Conservation (phyloP, 2,113 vertebrate species). For the Microtus richardsoni region DNA sequence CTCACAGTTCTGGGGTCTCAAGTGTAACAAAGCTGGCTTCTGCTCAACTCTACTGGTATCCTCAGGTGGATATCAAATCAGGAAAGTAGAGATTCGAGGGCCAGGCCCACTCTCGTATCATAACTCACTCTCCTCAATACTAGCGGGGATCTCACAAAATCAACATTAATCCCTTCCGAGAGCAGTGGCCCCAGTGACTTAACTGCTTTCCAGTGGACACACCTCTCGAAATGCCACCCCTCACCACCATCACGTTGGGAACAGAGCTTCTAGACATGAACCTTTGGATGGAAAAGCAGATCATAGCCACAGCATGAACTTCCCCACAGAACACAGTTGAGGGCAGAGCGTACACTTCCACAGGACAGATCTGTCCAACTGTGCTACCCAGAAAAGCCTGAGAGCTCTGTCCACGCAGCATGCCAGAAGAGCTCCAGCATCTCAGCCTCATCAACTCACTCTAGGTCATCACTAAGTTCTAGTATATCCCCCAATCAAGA, state of each 20-base stretch:
- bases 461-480: neutral
- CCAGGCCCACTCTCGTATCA: neutral
- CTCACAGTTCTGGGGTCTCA: neutral
- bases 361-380: neutral
- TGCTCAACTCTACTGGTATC: neutral
- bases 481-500: neutral
- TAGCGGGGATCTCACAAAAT: neutral
- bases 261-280: neutral
- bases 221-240: neutral
- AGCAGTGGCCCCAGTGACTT: neutral
- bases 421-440: accelerated
- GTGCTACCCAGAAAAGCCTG: neutral
- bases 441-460: accelerated
- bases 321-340: neutral
- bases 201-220: neutral
- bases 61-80: neutral
- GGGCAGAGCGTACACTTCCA: neutral
- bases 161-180: neutral
- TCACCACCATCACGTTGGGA: neutral
- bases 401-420: neutral
- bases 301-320: neutral
- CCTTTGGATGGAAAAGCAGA: neutral
- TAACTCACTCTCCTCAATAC: neutral
- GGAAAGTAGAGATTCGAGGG: neutral
- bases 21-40: neutral